A percentile compares a stretch with the other conserved stretches of the same genome.
phyloP scores from a whole-genome alignment of 2,888 invertebrate species.

The Lasioglossum morio region DNA sequence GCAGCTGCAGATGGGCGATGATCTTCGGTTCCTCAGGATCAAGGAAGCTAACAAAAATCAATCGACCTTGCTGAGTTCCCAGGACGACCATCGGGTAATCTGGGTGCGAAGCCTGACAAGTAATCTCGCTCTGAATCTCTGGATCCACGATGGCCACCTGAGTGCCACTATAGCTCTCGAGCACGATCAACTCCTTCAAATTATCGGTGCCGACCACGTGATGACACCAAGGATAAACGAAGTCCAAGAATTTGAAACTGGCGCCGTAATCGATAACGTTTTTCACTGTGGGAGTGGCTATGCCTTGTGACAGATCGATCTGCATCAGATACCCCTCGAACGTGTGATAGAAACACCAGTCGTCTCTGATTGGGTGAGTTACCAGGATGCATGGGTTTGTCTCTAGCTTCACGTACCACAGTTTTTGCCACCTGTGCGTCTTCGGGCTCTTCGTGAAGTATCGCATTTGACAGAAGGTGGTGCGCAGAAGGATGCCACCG shows the following conservation, averaged over 20 bases:
- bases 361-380: constrained; percentile 67
- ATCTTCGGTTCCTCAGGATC: constrained; percentile 69
- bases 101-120: constrained; percentile 72
- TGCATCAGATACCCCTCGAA: constrained; percentile 77
- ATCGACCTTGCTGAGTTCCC: constrained; percentile 74
- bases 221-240: constrained; percentile 80
- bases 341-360: constrained; percentile 76
- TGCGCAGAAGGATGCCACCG: constrained; percentile 77
- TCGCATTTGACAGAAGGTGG: constrained; percentile 80
- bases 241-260: constrained; percentile 71
- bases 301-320: constrained; percentile 61
- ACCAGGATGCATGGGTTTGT: constrained; percentile 71
- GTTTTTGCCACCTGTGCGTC: constrained; percentile 69
- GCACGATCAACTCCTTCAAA: constrained; percentile 64
- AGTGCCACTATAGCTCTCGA: constrained; percentile 73
- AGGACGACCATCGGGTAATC: constrained; percentile 75
- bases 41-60: constrained; percentile 70
- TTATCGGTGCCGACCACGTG: constrained; percentile 72
- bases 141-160: constrained; percentile 65
- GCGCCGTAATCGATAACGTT: constrained; percentile 67
- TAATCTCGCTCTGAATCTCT: constrained; percentile 68
- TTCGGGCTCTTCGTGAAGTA: constrained; percentile 69
- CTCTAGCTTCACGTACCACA: constrained; percentile 73
- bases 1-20: constrained; percentile 68
- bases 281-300: constrained; percentile 38